Evolutionary conservation across 2,888 invertebrate genomes (phyloP).

Genomic region (Leptothorax acervorum): DNA sequence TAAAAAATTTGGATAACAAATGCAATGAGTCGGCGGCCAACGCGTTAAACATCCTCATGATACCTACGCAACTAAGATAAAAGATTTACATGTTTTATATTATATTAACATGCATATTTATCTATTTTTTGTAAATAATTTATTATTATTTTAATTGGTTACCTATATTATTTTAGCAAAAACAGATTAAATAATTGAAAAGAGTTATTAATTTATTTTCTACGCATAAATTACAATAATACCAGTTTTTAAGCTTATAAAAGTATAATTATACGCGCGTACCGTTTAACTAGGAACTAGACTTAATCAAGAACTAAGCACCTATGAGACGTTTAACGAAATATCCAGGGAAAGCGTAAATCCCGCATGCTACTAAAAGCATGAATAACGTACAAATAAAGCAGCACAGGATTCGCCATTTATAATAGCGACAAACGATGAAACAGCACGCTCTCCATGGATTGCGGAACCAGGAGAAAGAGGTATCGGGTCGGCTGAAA

Average conservation of each 20-base stretch:
- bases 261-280: neutral
- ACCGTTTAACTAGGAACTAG: neutral
- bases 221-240: neutral
- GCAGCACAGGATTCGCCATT: slow-evolving; percentile 84
- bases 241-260: neutral
- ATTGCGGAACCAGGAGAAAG: slow-evolving; percentile 88
- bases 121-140: neutral
- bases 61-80: too few species aligned
- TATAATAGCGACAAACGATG: slow-evolving; percentile 84
- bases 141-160: neutral
- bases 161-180: neutral
- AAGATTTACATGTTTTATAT: neutral
- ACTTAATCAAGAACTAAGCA: slow-evolving; percentile 44
- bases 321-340: slow-evolving; percentile 85
- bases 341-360: slow-evolving; percentile 86
- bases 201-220: neutral
- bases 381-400: slow-evolving; percentile 80
- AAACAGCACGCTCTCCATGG: slow-evolving; percentile 86
- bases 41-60: too few species aligned
- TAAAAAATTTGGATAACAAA: too few species aligned
- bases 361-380: slow-evolving; percentile 82
- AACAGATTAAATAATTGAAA: neutral
- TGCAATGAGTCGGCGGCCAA: too few species aligned
- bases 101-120: neutral
- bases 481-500: slow-evolving; percentile 88